Conservation (phyloP, 1,140 invertebrate genomes). For the Drosophila varians region DNA sequence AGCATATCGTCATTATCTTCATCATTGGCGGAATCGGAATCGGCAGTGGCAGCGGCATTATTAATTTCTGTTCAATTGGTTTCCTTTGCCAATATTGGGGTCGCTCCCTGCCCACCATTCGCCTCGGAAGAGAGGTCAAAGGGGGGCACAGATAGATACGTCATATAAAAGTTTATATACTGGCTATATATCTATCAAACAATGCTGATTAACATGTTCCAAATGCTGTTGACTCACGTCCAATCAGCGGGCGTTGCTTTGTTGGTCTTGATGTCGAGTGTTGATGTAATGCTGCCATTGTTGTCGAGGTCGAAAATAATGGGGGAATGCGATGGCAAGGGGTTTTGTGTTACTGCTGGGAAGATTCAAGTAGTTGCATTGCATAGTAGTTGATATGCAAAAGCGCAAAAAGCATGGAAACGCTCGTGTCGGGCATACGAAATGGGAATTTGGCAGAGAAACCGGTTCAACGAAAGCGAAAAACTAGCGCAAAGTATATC, state of each 20-base stretch:
- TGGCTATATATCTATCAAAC: constrained; percentile 18
- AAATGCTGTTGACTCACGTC: constrained; percentile 42
- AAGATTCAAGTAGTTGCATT: constrained; percentile 22
- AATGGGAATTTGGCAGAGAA: constrained; percentile 10
- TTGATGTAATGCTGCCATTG: constrained; percentile 43
- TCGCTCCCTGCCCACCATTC: too few relatives aligned
- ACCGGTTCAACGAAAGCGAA: constrained; percentile 49
- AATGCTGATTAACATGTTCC: constrained; percentile 47
- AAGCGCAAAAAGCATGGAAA: neutral
- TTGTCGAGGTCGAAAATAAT: constrained; percentile 21
- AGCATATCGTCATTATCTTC: constrained; percentile 10
- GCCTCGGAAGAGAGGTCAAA: constrained; percentile 1
- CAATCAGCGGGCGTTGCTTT: constrained; percentile 27
- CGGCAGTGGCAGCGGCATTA: constrained; percentile 28
- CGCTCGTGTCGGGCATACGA: constrained; percentile 9
- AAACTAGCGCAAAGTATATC: constrained; percentile 34
- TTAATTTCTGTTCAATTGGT: constrained; percentile 50
- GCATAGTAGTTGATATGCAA: constrained; percentile 21
- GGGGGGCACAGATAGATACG: neutral
- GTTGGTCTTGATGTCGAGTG: constrained; percentile 5
- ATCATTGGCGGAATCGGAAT: constrained; percentile 21
- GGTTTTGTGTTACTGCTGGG: too few relatives aligned
- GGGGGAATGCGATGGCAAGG: too few relatives aligned
- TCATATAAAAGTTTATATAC: too few relatives aligned
- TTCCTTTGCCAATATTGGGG: constrained; percentile 41